A percentile compares a stretch with the other conserved stretches of the same genome.
Conservation (phyloP, 2,797 vertebrate genomes). For the Gila robusta region DNA sequence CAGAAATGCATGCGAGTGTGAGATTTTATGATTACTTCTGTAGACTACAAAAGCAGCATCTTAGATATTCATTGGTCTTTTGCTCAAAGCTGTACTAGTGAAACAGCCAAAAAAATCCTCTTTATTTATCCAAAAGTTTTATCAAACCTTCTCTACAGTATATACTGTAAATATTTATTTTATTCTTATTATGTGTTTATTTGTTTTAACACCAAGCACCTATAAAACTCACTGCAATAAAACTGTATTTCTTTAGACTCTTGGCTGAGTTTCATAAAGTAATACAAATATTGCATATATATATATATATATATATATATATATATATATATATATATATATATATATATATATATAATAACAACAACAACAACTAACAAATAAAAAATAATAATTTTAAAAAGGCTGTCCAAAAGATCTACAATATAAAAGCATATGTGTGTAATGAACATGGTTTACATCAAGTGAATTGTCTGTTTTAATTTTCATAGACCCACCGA, state of each 20-base stretch:
- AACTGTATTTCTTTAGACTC: background rate
- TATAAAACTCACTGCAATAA: background rate
- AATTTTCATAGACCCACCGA: background rate
- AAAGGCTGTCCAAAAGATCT: background rate
- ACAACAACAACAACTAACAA: background rate
- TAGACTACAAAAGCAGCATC: constrained; percentile 1
- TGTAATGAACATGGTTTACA: background rate
- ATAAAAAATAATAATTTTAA: background rate
- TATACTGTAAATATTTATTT: background rate
- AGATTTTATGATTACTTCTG: constrained; percentile 32
- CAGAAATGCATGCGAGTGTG: constrained; percentile 34
- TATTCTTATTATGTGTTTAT: background rate
- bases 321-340: no score
- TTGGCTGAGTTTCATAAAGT: background rate
- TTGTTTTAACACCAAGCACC: background rate
- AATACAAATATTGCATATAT: background rate
- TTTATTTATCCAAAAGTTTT: background rate
- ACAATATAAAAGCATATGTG: background rate
- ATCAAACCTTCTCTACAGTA: constrained; percentile 2
- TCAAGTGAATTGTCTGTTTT: background rate
- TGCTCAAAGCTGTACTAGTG: background rate
- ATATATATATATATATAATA: background rate
- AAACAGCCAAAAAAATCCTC: background rate
- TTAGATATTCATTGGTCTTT: background rate
- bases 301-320: no score